Evolutionary conservation across 2,797 vertebrate species (phyloP).

Genomic region (Orientallactaga sibirica): DNA sequence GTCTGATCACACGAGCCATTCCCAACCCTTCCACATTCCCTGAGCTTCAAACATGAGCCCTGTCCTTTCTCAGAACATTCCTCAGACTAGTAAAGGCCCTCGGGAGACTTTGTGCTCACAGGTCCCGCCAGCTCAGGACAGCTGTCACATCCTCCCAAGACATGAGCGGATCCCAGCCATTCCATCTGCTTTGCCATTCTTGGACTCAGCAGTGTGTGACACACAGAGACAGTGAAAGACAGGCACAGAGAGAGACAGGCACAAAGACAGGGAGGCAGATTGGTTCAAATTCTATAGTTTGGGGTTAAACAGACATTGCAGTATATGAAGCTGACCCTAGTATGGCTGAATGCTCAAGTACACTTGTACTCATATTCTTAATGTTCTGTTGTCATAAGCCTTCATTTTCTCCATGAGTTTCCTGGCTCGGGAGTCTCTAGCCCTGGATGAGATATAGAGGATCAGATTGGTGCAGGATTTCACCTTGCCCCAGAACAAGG

Average conservation of each 20-base stretch:
- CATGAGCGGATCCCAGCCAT: fast-evolving
- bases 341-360: neutral
- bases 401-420: neutral
- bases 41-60: neutral
- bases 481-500: neutral
- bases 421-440: neutral
- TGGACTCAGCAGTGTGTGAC: neutral
- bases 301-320: neutral
- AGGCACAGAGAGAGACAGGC: too few species aligned
- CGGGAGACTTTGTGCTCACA: too few species aligned
- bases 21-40: neutral
- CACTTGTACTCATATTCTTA: neutral
- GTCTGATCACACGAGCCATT: too few species aligned
- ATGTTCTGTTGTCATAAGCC: neutral
- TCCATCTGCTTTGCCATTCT: neutral
- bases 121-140: neutral
- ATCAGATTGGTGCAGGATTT: neutral
- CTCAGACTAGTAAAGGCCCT: fast-evolving
- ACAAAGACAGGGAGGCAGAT: neutral
- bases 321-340: neutral
- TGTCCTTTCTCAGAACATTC: neutral
- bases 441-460: neutral
- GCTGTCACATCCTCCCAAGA: neutral
- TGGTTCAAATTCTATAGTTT: neutral
- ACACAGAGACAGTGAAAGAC: too few species aligned